These are phyloP conservation scores for Zoanthus sansibaricus DNA, from an alignment of 92 coral and sea anemone species.

Conservation along the genomic window DNA sequence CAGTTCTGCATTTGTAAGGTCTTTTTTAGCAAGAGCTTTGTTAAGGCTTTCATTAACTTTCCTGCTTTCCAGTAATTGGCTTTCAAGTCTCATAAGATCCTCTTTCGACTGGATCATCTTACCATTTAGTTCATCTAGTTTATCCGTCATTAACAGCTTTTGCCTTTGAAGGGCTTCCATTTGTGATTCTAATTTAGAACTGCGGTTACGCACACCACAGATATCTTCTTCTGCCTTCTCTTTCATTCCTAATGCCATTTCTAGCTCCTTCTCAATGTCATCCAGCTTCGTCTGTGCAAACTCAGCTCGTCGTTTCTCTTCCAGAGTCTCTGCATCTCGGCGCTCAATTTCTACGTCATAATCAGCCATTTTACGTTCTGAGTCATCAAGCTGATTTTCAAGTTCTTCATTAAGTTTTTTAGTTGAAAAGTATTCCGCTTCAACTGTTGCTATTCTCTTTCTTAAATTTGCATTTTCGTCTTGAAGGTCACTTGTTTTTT, in stretches of 20 bases:
- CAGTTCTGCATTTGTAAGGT: slow-evolving; percentile 76
- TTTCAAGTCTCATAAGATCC: slow-evolving; percentile 78
- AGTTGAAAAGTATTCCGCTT: slow-evolving; percentile 72
- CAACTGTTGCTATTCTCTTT: slow-evolving; percentile 79
- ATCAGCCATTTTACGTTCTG: slow-evolving; percentile 65
- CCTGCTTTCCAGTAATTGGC: slow-evolving; percentile 72
- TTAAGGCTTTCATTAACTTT: slow-evolving; percentile 80
- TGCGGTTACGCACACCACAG: slow-evolving; percentile 68
- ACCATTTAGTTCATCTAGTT: slow-evolving; percentile 74
- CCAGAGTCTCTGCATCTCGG: slow-evolving; percentile 68
- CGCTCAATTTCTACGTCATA: slow-evolving; percentile 80
- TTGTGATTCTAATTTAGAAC: slow-evolving; percentile 82
- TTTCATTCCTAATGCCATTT: slow-evolving; percentile 61
- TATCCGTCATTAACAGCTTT: slow-evolving; percentile 76
- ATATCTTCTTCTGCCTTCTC: slow-evolving; percentile 84
- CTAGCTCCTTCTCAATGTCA: slow-evolving; percentile 79
- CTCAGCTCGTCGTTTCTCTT: slow-evolving; percentile 48
- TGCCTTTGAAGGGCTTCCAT: slow-evolving; percentile 79
- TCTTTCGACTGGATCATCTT: slow-evolving; percentile 72
- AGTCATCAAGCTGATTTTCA: slow-evolving; percentile 87
- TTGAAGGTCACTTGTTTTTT: slow-evolving; percentile 79
- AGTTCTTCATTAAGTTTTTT: slow-evolving; percentile 88
- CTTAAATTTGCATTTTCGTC: slow-evolving; percentile 73
- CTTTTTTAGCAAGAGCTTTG: slow-evolving; percentile 75
- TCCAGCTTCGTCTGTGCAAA: slow-evolving; percentile 70